Evolutionary conservation across 2,113 vertebrate species (phyloP).

Genomic region (Psettodes erumei): DNA sequence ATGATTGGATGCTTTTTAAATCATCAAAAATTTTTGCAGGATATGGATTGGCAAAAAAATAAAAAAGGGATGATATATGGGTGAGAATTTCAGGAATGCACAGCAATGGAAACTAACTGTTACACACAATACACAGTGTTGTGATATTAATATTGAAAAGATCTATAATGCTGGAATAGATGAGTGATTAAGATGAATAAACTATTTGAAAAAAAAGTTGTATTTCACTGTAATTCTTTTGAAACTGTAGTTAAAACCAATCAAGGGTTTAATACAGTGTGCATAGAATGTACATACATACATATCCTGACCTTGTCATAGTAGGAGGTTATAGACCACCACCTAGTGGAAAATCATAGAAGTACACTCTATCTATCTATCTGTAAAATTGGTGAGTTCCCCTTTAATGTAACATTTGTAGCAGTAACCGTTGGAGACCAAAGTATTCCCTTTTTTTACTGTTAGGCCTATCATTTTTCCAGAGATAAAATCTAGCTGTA

Average conservation of each 20-base stretch:
- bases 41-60: not conserved
- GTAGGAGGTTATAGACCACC: conserved; percentile 6
- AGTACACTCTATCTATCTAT: conserved; percentile 15
- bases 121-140: too few species aligned
- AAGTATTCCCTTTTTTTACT: not conserved
- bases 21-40: not conserved
- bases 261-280: not conserved
- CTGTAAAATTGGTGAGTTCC: too few species aligned
- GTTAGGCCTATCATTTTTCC: not conserved
- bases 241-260: not conserved
- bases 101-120: conserved; percentile 1
- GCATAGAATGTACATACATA: not conserved
- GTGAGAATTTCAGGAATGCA: not conserved
- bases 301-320: conserved; percentile 9
- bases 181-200: conserved; percentile 25
- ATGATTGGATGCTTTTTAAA: not conserved
- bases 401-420: not conserved
- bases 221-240: conserved; percentile 4
- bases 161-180: not conserved
- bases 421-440: not conserved
- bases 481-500: not conserved
- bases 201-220: not conserved
- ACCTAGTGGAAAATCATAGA: conserved; percentile 55
- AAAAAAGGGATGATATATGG: not conserved
- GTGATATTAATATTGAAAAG: conserved; percentile 48